Percentiles rank a stretch among this genome's conserved stretches.
phyloP scores from a whole-genome alignment of 2,888 invertebrate species.

The Ectropis crepuscularia region DNA sequence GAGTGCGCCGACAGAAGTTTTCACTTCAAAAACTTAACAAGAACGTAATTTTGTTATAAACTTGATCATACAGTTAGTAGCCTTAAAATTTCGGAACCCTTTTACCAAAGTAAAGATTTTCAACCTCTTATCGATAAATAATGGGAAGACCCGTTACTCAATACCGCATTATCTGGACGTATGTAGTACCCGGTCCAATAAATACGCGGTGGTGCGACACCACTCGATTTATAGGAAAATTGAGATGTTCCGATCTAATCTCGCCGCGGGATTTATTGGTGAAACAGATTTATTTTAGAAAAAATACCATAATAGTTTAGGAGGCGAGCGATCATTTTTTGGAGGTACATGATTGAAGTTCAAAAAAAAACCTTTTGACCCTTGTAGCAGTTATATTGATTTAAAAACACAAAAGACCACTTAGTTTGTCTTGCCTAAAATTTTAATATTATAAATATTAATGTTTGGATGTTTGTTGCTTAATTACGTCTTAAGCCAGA shows the following conservation, averaged over 20 bases:
- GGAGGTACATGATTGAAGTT: neutral
- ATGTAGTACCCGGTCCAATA: conserved; percentile 76
- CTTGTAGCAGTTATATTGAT: too few species aligned
- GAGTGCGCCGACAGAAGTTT: too few species aligned
- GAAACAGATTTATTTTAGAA: conserved; percentile 75
- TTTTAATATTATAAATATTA: too few species aligned
- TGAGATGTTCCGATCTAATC: conserved; percentile 83
- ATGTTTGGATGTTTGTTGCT: too few species aligned
- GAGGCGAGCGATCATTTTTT: conserved; percentile 7
- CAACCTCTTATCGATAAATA: conserved; percentile 55
- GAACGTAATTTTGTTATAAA: too few species aligned
- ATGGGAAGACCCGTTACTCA: conserved; percentile 65
- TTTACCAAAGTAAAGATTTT: neutral
- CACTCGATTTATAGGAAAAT: conserved; percentile 80
- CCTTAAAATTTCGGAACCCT: conserved; percentile 12
- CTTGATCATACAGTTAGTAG: neutral
- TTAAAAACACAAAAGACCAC: too few species aligned
- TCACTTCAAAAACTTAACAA: too few species aligned
- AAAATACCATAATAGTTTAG: conserved; percentile 38
- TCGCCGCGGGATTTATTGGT: conserved; percentile 70
- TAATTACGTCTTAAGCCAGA: too few species aligned
- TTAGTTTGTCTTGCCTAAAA: too few species aligned
- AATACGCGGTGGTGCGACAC: conserved; percentile 64
- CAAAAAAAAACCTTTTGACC: too few species aligned
- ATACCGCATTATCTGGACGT: conserved; percentile 75